phyloP scores from a whole-genome alignment of 1,140 invertebrate genomes.

The Harlomillsia oculata region DNA sequence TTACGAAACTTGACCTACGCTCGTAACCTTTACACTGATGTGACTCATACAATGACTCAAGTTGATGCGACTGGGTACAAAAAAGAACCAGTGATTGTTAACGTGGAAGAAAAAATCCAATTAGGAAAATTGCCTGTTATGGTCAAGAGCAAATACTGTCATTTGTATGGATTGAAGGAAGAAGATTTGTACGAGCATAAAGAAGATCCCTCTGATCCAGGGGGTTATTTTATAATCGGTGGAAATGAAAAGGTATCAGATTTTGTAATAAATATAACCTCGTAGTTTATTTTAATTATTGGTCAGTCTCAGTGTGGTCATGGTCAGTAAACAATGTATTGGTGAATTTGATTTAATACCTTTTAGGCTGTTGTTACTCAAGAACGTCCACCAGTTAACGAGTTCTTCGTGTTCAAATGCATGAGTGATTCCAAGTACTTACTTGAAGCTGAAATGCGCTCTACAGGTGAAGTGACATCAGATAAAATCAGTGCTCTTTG shows the following conservation, averaged over 20 bases:
- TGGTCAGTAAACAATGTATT: not conserved
- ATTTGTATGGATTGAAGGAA: conserved; percentile 75
- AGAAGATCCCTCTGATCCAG: conserved; percentile 95
- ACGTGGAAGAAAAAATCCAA: not conserved
- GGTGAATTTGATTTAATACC: not conserved
- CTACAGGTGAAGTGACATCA: conserved; percentile 80
- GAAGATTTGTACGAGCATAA: conserved; percentile 95
- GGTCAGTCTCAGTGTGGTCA: not conserved
- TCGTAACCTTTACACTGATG: conserved; percentile 73
- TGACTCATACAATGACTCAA: conserved; percentile 50
- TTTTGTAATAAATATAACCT: not conserved
- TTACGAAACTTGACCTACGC: conserved; percentile 82
- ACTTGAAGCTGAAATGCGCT: conserved; percentile 92
- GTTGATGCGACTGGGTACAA: conserved; percentile 77
- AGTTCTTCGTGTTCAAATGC: conserved; percentile 88
- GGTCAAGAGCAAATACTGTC: conserved; percentile 91
- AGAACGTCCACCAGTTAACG: conserved; percentile 99
- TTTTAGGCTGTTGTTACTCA: conserved; percentile 79
- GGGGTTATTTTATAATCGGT: conserved; percentile 93
- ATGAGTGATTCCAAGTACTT: conserved; percentile 97
- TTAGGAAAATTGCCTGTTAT: conserved; percentile 98
- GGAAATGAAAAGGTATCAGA: conserved; percentile 77
- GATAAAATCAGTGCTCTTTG: conserved; percentile 90
- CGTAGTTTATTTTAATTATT: not conserved
- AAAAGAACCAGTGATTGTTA: conserved; percentile 81